Percentiles rank a stretch among this genome's conserved stretches.
phyloP scores from a whole-genome alignment of 2,113 vertebrate species.

The Cettia cetti region DNA sequence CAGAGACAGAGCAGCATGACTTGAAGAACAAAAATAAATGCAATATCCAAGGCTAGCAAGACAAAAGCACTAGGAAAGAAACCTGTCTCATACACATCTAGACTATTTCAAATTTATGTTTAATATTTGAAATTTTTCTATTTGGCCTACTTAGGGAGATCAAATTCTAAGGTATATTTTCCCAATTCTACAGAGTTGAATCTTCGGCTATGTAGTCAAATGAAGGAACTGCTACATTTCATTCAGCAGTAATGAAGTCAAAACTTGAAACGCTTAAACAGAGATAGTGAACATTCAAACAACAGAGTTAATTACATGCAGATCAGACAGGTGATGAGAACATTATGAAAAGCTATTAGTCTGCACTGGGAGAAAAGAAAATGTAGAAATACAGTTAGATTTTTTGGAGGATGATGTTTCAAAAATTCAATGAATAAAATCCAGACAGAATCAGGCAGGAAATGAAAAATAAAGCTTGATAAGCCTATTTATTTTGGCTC shows the following conservation, averaged over 20 bases:
- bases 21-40: background rate
- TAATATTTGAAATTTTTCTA: background rate
- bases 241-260: background rate
- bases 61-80: background rate
- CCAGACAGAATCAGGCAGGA: background rate
- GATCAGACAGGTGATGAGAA: background rate
- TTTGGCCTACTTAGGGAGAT: background rate
- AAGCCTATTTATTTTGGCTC: background rate
- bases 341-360: background rate
- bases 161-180: background rate
- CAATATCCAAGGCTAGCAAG: background rate
- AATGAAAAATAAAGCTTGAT: background rate
- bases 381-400: background rate
- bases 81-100: background rate
- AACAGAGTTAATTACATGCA: background rate
- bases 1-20: background rate
- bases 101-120: background rate
- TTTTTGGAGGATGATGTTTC: background rate
- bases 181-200: background rate
- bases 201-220: background rate
- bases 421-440: background rate
- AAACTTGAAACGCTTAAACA: background rate
- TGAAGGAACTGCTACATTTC: background rate
- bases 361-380: background rate
- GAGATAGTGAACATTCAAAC: background rate